Evolutionary conservation across 2,888 invertebrate species (phyloP).

Genomic region (Melieria picta): DNA sequence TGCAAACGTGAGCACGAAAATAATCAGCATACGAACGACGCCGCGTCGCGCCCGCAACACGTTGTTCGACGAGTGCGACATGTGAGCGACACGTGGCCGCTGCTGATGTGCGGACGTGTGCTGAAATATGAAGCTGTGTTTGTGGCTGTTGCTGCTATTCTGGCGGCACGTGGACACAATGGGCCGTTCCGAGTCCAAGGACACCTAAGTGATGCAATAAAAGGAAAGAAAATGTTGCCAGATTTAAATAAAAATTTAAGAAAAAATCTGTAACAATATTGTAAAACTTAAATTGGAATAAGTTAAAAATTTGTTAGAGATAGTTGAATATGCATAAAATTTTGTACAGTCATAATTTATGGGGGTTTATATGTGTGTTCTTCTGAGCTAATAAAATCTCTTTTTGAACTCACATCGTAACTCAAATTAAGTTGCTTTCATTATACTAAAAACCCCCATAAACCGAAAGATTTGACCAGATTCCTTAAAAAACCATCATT

Average conservation of each 20-base stretch:
- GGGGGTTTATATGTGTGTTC: too few species aligned
- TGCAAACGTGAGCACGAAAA: slow-evolving; percentile 88
- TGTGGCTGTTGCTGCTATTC: slow-evolving; percentile 49
- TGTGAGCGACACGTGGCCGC: slow-evolving; percentile 66
- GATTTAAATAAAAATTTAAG: background rate
- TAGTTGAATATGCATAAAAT: too few species aligned
- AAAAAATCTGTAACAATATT: background rate
- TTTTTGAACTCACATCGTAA: too few species aligned
- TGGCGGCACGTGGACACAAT: slow-evolving; percentile 64
- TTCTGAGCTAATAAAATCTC: too few species aligned
- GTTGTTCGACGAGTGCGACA: slow-evolving; percentile 78
- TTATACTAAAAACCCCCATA: too few species aligned
- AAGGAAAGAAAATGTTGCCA: background rate
- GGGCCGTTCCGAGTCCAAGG: slow-evolving; percentile 64
- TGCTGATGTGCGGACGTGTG: slow-evolving; percentile 41
- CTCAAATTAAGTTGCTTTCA: too few species aligned
- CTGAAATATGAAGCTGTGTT: slow-evolving; percentile 51
- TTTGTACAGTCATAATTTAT: too few species aligned
- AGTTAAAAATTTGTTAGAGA: too few species aligned
- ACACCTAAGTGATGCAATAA: slow-evolving; percentile 56
- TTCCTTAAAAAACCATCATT: too few species aligned
- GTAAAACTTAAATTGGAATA: too few species aligned
- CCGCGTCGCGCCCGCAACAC: slow-evolving; percentile 82
- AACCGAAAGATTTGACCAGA: too few species aligned
- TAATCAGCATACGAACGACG: slow-evolving; percentile 89